Base-by-base conservation (phyloP, 2,797 vertebrate genomes). In the Acestrorhynchus altus region DNA sequence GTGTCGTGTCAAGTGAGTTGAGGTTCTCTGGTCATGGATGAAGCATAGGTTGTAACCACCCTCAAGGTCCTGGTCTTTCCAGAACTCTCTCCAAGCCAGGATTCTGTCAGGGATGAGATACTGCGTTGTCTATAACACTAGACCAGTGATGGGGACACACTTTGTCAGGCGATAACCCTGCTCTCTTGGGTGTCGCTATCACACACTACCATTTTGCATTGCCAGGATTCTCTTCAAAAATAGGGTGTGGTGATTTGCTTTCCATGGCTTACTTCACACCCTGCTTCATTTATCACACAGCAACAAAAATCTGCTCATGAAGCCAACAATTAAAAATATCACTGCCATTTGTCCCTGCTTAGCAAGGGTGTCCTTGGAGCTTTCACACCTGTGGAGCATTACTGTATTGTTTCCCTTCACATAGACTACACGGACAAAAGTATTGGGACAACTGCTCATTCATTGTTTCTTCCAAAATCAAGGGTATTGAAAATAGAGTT, bases 161-260 rank as follows among this genome's bases (percentile, higher is more conserved):
- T 76, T 56, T 71, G 65, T 69, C 44, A 68, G 64, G 8, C 72
- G 81, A 80, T 87, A 84, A 82, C 76, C 65, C 57, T 74, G 59
- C 35, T 75, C 76, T 68, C 31, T 22, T 42, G 54, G 57, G 69
- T 73, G 78, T 80, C 26, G 51, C 46, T 73, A 76, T 85, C 73
- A 74, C 76, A 78, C 15, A 15, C 22, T 57, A 74, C 42, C 68
- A 24, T 79, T 81, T 56, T 69, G 42, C 69, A 67, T 56, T 57
- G 75, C 69, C 77, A 67, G 44, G 8, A 52, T 24, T 15, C 44
- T 26, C 20, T 52, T 54, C 75, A 80, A 78, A 82, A 80, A 80
- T 76, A 80, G 77, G 72, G 20, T 4, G 46, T 61, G 24, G n/a
- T 39, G 69, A 61, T 72, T 40, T 75, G 39, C 63, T 61, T 39